Base-by-base conservation (phyloP, 2,888 invertebrate genomes). In the Cantharis rufa region DNA sequence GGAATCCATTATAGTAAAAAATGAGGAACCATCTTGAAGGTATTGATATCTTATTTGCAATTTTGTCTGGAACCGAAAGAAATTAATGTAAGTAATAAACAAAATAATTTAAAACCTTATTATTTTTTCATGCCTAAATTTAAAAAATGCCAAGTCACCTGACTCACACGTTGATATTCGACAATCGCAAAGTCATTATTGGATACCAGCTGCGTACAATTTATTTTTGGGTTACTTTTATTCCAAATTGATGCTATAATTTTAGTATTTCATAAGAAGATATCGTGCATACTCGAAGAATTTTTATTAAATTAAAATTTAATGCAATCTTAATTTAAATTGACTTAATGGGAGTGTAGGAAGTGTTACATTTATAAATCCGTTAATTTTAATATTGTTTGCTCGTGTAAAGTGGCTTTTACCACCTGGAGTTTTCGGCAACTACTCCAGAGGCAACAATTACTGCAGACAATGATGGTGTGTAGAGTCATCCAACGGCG, bases 361-460 rank as follows among this genome's bases (percentile, higher is more conserved):
- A 66, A 21, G 64, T 66, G 64, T 21, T 66, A 18, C 18, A 66
- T 66, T 66, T 66, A 66, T 66, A 48, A 48, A 48, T 48, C 48
- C 48, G 48, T 48, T 48, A 48, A 48, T 48, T 48, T 48, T 24
- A 72, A 32, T 32, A 66, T 21, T 66, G 48, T 76, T 71, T 79
- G 79, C 74, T 70, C 80, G 79, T 81, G 82, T 81, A 84, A 84
- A 86, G 85, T 85, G 85, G 85, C 86, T 85, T 86, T 86, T 86
- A 86, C 87, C 88, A 86, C 88, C 87, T 85, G 86, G 85, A 82
- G 87, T 79, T 84, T 81, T 83, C 84, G 83, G 82, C 84, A 86
- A 87, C 87, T 87, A 87, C 87, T 87, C 87, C 87, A 88, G 87
- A 86, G 87, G 88, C 87, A 84, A 86, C 87, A 88, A 88, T 88